phyloP scores from a whole-genome alignment of 2,888 invertebrate species.

The Anthophora plumipes region DNA sequence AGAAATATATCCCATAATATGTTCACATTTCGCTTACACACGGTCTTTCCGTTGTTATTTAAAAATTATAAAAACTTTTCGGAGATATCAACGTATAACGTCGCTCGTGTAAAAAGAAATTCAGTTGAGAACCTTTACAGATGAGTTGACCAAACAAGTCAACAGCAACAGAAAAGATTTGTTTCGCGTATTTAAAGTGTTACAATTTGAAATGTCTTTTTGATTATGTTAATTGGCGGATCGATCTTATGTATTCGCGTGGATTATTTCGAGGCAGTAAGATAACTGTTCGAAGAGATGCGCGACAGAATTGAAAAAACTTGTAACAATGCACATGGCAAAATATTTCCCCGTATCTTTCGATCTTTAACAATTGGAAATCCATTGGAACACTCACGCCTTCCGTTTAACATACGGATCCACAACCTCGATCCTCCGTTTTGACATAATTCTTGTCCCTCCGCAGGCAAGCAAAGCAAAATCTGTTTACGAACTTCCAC shows the following conservation, averaged over 20 bases:
- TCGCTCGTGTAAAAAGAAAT: constrained; percentile 12
- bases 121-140: constrained; percentile 68
- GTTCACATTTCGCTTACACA: neutral
- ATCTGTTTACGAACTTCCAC: constrained; percentile 73
- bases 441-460: constrained; percentile 88
- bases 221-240: neutral
- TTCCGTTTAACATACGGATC: constrained; percentile 93
- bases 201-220: neutral
- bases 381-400: constrained; percentile 86
- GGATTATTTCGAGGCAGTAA: neutral
- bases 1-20: neutral
- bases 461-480: constrained; percentile 59
- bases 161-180: constrained; percentile 40
- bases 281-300: constrained; percentile 22
- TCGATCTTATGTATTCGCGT: neutral
- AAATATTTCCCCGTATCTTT: constrained; percentile 18
- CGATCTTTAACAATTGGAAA: neutral
- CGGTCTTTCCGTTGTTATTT: neutral
- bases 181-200: neutral
- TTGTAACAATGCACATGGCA: constrained; percentile 73
- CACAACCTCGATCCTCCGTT: constrained; percentile 93
- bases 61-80: neutral
- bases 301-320: constrained; percentile 50
- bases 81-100: neutral
- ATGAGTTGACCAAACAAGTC: constrained; percentile 60